Evolutionary conservation across 2,113 vertebrate genomes (phyloP).

Genomic region (Percina caprodes): DNA sequence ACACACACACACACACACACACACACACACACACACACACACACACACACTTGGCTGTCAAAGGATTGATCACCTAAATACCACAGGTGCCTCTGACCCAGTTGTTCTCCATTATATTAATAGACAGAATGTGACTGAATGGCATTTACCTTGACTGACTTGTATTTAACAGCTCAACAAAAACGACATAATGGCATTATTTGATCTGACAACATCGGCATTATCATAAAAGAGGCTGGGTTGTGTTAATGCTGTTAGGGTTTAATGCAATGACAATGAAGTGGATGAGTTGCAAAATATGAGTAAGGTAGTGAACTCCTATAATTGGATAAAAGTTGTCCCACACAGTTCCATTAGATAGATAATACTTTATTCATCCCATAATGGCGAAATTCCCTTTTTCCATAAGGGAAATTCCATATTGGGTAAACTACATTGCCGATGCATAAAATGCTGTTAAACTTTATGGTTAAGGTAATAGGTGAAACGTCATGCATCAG

Average conservation of each 20-base stretch:
- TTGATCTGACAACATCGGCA: neutral
- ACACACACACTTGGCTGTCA: neutral
- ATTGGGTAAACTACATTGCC: neutral
- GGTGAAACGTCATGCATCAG: neutral
- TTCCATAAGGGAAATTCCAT: too few species aligned
- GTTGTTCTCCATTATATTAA: slow-evolving; percentile 37
- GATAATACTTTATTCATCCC: too few species aligned
- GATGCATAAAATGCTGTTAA: neutral
- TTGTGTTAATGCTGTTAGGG: neutral
- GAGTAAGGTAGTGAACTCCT: neutral
- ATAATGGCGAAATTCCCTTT: too few species aligned
- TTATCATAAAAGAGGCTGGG: neutral
- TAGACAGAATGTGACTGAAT: slow-evolving; percentile 44
- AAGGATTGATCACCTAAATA: slow-evolving; percentile 44
- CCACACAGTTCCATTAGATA: neutral
- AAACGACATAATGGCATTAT: slow-evolving; percentile 3
- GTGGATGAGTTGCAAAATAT: neutral
- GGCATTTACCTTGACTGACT: slow-evolving; percentile 13
- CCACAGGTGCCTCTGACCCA: slow-evolving; percentile 34
- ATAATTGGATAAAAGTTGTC: neutral
- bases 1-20: neutral
- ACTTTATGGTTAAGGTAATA: neutral
- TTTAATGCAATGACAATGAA: neutral
- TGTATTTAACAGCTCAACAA: slow-evolving; percentile 4
- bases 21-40: neutral